Base-by-base conservation (phyloP, 2,888 invertebrate species). In the Himalopsyche japonica region DNA sequence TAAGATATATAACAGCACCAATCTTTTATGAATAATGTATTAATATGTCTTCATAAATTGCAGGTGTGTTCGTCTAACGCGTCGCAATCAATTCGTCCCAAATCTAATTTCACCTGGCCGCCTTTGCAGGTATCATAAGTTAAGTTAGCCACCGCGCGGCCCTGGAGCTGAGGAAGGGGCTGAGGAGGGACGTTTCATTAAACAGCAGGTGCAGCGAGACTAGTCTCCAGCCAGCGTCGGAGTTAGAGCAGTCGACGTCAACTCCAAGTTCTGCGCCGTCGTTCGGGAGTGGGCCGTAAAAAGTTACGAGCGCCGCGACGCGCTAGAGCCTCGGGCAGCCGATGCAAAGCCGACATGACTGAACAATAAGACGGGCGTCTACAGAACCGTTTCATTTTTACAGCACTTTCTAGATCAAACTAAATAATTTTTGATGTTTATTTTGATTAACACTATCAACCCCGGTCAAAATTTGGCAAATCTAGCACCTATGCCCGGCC, bases 251-350 rank as follows among this genome's bases (percentile, higher is more conserved):
- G 49, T 37, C 57, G 57, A 24, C 57, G 57, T 57, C 57, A 57
- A 24, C 76, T 76, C 32, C 76, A 27, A 34, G 32, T 32, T 30
- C 76, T n/a, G 7, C 76, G 76, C 18, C 76, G 76, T 76, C 76
- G 76, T 78, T 82, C 34, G 47, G 30, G 47, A 34, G 34, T 32
- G 37, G 32, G 18, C 82, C 79, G 79, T 82, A 82, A 82, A 82
- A 82, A 57, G 82, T 82, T 82, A 82, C 76, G 82, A 79, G 82
- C 82, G 82, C 49, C 79, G 79, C 79, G 79, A 79, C 77, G 82
- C 82, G 57, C 57, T 57, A 57, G 20, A 47, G 24, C 43, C 82
- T 76, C 70, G 24, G 37, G 82, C 43, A 43, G 43, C 43, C 43
- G 43, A 43, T 15, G 43, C 43, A 43, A 43, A 43, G 43, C 76